These are phyloP conservation scores for Dromius quadrimaculatus DNA, from an alignment of 2,888 invertebrate species.

Conservation along the genomic window DNA sequence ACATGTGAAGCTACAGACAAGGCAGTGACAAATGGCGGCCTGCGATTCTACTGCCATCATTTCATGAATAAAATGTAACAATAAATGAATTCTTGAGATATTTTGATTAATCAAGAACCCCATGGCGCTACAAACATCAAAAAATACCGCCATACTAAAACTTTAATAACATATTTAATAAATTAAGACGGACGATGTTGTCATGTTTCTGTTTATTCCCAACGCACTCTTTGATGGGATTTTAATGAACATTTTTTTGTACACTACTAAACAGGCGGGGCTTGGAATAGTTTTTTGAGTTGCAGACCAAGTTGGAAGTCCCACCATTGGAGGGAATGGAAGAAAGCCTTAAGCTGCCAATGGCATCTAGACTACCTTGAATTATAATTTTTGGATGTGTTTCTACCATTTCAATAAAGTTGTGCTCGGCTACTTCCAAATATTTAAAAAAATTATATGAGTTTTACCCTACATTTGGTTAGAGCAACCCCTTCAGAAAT, in stretches of 20 bases:
- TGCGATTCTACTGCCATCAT: not conserved
- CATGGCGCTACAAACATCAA: constrained; percentile 22
- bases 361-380: constrained; percentile 50
- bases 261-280: constrained; percentile 56
- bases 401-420: constrained; percentile 41
- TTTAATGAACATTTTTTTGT: constrained; percentile 49
- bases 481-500: too few species aligned
- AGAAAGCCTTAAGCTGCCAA: constrained; percentile 58
- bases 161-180: constrained; percentile 35
- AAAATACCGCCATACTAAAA: constrained; percentile 13
- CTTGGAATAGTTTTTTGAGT: constrained; percentile 51
- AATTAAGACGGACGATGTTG: constrained; percentile 44
- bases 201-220: constrained; percentile 35
- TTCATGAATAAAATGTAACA: too few species aligned
- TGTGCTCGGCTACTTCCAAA: too few species aligned
- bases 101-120: constrained; percentile 26
- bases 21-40: constrained; percentile 45
- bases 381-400: constrained; percentile 28
- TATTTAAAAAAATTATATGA: too few species aligned
- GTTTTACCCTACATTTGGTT: too few species aligned
- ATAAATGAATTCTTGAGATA: constrained; percentile 23
- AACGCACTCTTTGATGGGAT: constrained; percentile 43
- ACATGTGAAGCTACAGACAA: constrained; percentile 34
- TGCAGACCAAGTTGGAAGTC: constrained; percentile 25
- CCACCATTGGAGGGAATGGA: constrained; percentile 58